A percentile compares a stretch with the other conserved stretches of the same genome.
Conservation (phyloP, 2,888 invertebrate species). For the Proisotoma minuta region DNA sequence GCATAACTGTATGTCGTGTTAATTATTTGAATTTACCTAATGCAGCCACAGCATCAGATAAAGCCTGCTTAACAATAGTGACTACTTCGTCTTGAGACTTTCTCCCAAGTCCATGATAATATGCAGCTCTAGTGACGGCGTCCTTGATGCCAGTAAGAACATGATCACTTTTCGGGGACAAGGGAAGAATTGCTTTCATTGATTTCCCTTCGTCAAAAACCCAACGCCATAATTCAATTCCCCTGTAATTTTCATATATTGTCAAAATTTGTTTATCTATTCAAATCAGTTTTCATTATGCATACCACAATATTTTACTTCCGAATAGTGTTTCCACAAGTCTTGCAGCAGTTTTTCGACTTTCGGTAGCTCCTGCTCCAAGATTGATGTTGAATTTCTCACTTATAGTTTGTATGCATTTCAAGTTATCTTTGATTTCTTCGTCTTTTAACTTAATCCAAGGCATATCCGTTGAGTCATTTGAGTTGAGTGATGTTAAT, state of each 20-base stretch:
- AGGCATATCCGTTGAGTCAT: conserved; percentile 16
- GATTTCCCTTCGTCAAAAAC: conserved; percentile 41
- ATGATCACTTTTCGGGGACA: conserved; percentile 16
- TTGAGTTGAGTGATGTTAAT: background rate
- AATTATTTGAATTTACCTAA: conserved; percentile 19
- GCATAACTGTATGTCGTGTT: no score
- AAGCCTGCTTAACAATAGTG: conserved; percentile 31
- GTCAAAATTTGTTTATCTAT: background rate
- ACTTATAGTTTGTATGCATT: conserved; percentile 27
- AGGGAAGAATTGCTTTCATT: conserved; percentile 35
- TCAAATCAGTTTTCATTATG: background rate
- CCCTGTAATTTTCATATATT: conserved; percentile 28
- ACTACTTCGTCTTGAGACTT: conserved; percentile 30
- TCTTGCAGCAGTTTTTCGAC: conserved; percentile 37
- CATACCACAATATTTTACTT: conserved; percentile 38
- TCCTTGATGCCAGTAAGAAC: conserved; percentile 22
- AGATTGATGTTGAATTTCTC: conserved; percentile 30
- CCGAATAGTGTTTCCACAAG: conserved; percentile 40
- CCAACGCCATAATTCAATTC: conserved; percentile 44
- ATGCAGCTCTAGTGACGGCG: conserved; percentile 31
- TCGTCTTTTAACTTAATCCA: conserved; percentile 36
- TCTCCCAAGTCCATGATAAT: conserved; percentile 41
- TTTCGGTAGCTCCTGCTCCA: conserved; percentile 25
- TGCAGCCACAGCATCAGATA: conserved; percentile 40
- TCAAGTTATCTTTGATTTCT: conserved; percentile 26